Conservation (phyloP, 1,140 invertebrate species). For the Tribolium madens region DNA sequence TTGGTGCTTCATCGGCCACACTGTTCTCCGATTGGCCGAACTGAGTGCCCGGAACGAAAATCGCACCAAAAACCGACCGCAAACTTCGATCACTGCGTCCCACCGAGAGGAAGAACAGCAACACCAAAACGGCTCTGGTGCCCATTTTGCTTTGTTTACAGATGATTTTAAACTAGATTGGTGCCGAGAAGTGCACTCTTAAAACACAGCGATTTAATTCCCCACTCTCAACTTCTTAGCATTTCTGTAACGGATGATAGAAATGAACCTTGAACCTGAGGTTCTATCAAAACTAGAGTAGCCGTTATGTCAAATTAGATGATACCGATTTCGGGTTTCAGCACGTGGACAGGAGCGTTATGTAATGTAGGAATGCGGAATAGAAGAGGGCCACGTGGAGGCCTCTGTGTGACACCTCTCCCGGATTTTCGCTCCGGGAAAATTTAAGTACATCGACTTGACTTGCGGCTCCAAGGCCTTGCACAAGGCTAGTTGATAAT, state of each 20-base stretch:
- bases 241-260: conserved; percentile 64
- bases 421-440: too few species aligned
- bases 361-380: neutral
- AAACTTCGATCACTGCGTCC: conserved; percentile 40
- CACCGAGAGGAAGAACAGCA: conserved; percentile 39
- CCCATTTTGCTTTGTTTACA: conserved; percentile 55
- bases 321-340: neutral
- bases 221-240: conserved; percentile 60
- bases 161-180: conserved; percentile 56
- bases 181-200: conserved; percentile 60
- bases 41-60: conserved; percentile 51
- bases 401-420: too few species aligned
- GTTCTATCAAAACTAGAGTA: conserved; percentile 57
- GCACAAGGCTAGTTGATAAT: neutral
- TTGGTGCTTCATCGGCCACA: conserved; percentile 44
- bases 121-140: conserved; percentile 6
- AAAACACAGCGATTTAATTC: conserved; percentile 59
- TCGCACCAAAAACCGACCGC: conserved; percentile 55
- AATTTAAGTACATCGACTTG: too few species aligned
- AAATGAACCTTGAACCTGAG: conserved; percentile 65
- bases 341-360: conserved; percentile 3
- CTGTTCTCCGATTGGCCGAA: conserved; percentile 52
- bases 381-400: neutral
- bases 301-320: conserved; percentile 42
- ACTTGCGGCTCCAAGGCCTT: neutral